Evolutionary conservation across 2,888 invertebrate genomes (phyloP), one percentile per base, ranked within the genome.

Genomic region (Carabus problematicus): DNA sequence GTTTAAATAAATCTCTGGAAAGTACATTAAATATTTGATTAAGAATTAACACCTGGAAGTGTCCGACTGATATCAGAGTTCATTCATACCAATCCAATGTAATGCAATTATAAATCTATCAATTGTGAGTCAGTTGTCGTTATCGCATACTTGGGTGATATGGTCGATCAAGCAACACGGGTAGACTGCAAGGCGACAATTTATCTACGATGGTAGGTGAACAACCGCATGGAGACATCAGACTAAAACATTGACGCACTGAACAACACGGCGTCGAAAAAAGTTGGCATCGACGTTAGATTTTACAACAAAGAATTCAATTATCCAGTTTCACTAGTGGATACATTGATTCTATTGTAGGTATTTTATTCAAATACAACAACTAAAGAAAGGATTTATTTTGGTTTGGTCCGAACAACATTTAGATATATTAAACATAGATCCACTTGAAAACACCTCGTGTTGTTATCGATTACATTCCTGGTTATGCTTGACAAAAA

Each of bases 111-210:
- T 9, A 52, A 52, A 52, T 52, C 16, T 52, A 52, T 64, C 64
- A 41, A 64, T 19, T n/a, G 16, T 12, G 55, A 64, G 55, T 54
- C 56, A 52, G 39, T 9, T 43, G 45, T 52, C 9, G 59, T 16
- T 40, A 14, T 42, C 7, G 14, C 64, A 52, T 64, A 64, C 39
- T 66, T 66, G 45, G 29, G 39, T 66, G 66, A 66, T 66, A 63
- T 52, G 42, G 14, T 45, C 7, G 45, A 45, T 45, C n/a, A n/a
- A 45, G 11, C 49, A 47, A 16, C 56, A 56, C 11, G 19, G 12
- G 39, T 58, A 66, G 66, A 66, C 66, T 45, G 66, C 66, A 29
- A 58, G 66, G 49, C 66, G 66, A 12, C 12, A 45, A 45, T 52
- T 16, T 52, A 8, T 52, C 52, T 52, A 8, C 6, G 6, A 29